Conservation (phyloP, 1,140 invertebrate genomes). For the Diachasma alloeum region DNA sequence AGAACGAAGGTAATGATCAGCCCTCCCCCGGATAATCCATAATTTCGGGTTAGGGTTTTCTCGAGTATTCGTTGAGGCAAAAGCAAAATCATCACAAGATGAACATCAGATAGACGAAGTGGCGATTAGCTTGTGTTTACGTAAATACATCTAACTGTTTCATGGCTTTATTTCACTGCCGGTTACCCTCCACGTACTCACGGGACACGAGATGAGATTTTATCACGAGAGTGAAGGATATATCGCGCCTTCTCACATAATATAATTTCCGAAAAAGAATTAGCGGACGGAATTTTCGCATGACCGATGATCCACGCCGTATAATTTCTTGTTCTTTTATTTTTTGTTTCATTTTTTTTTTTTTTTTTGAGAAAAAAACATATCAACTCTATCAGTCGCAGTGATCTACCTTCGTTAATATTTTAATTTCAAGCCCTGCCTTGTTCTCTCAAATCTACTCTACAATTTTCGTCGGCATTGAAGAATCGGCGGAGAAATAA, state of each 20-base stretch:
- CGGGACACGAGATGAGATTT: background rate
- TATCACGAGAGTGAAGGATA: background rate
- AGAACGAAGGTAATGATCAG: no score
- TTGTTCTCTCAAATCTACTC: background rate
- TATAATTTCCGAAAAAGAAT: background rate
- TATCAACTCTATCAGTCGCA: background rate
- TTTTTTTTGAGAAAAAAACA: background rate
- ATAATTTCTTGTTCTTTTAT: background rate
- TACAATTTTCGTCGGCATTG: slow-evolving; percentile 7
- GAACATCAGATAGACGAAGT: background rate
- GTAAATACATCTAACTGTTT: background rate
- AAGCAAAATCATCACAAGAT: background rate
- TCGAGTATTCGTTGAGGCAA: background rate
- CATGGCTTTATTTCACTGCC: background rate
- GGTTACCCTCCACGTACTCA: background rate
- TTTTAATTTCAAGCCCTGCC: background rate
- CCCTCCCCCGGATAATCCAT: no score
- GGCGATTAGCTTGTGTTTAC: background rate
- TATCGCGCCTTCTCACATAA: background rate
- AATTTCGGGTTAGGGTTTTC: no score
- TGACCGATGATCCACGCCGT: background rate
- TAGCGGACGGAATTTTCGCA: background rate
- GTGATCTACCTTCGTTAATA: slow-evolving; percentile 7
- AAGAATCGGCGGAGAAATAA: background rate
- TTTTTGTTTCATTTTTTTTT: background rate